These are phyloP conservation scores for Poecilia latipinna DNA, from an alignment of 2,113 vertebrate genomes.

Conservation along the genomic window DNA sequence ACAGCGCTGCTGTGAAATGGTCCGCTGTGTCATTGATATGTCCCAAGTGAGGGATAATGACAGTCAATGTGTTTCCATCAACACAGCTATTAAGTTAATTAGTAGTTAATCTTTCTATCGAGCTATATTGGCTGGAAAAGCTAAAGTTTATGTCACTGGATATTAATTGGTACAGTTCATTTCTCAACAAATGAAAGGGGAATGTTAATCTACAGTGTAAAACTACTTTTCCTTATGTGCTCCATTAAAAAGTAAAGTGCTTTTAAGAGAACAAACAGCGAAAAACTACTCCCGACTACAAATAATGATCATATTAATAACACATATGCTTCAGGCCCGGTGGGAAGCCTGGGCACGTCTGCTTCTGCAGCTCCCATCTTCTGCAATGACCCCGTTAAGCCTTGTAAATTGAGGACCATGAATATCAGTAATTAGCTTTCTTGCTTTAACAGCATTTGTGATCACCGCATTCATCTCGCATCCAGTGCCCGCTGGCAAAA, in stretches of 20 bases:
- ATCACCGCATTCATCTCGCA: slow-evolving; percentile 51
- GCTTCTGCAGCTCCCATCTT: slow-evolving; percentile 36
- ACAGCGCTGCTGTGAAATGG: slow-evolving; percentile 24
- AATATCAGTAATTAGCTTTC: slow-evolving; percentile 65
- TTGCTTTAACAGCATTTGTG: slow-evolving; percentile 62
- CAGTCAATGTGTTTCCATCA: slow-evolving; percentile 56
- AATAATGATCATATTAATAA: slow-evolving; percentile 55
- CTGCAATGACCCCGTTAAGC: slow-evolving; percentile 39
- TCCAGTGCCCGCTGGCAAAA: slow-evolving; percentile 54
- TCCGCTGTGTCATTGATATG: slow-evolving; percentile 22
- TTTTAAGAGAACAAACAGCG: slow-evolving; percentile 24
- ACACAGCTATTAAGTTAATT: slow-evolving; percentile 29
- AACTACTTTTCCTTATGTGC: slow-evolving; percentile 21
- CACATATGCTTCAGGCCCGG: slow-evolving; percentile 34
- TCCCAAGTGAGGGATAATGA: slow-evolving; percentile 46
- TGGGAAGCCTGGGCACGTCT: slow-evolving; percentile 28
- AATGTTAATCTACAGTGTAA: slow-evolving; percentile 15
- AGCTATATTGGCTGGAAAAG: slow-evolving; percentile 12
- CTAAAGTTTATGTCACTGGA: slow-evolving; percentile 22
- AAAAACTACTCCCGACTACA: slow-evolving; percentile 17
- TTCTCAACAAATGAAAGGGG: slow-evolving; percentile 23
- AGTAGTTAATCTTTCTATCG: slow-evolving; percentile 32
- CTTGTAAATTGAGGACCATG: slow-evolving; percentile 43
- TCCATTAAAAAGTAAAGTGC: neutral
- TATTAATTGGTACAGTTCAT: slow-evolving; percentile 19